A percentile compares a stretch with the other conserved stretches of the same genome.
Evolutionary conservation across 2,113 vertebrate species (phyloP).

Genomic region (Nothoprocta perdicaria): DNA sequence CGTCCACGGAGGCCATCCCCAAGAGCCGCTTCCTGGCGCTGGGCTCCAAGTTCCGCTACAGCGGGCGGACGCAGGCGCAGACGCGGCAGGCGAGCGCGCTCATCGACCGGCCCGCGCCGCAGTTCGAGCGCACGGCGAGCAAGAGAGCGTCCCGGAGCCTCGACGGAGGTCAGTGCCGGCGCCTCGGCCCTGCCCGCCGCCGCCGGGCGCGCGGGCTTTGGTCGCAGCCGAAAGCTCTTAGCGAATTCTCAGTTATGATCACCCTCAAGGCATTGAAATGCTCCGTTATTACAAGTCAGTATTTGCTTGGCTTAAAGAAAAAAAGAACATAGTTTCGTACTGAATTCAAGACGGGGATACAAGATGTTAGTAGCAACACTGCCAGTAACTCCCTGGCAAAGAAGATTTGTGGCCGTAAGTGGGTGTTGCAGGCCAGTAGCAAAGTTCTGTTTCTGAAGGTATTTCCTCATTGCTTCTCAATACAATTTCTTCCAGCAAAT

Average conservation of each 20-base stretch:
- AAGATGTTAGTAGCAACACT: neutral
- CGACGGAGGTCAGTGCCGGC: conserved; percentile 87
- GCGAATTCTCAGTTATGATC: neutral
- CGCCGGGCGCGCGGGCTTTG: neutral
- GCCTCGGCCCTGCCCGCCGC: neutral
- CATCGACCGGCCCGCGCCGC: conserved; percentile 93
- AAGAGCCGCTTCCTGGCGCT: conserved; percentile 92
- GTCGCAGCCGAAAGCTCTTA: neutral
- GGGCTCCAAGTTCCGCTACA: conserved; percentile 98
- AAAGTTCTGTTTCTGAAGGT: neutral
- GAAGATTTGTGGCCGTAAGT: neutral
- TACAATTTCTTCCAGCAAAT: neutral
- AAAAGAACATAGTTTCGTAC: accelerated
- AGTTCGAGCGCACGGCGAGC: conserved; percentile 93
- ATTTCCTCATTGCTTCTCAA: neutral
- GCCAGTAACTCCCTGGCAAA: neutral
- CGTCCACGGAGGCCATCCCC: conserved; percentile 93
- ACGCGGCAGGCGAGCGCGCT: conserved; percentile 94
- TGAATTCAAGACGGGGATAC: neutral
- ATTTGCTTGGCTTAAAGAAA: neutral
- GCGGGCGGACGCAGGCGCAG: conserved; percentile 95
- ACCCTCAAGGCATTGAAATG: neutral
- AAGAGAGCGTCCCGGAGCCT: conserved; percentile 94
- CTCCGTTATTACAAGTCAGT: neutral
- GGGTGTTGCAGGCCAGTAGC: neutral